phyloP scores from a whole-genome alignment of 1,140 invertebrate species.

The Zelostemma sp. region DNA sequence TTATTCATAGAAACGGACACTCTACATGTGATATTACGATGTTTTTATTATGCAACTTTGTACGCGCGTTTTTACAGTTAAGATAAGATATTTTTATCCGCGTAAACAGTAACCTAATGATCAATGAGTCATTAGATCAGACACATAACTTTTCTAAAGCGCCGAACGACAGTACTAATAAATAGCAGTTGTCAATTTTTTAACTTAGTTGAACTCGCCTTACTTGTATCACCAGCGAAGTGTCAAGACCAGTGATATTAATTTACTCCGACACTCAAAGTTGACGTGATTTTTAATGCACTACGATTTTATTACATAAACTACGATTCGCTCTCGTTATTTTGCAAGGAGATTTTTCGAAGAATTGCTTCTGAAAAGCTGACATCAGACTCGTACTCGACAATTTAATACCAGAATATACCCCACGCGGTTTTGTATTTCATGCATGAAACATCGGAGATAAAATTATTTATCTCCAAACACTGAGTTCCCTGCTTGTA shows the following conservation, averaged over 20 bases:
- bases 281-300: neutral
- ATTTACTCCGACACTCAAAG: neutral
- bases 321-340: no score
- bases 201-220: constrained; percentile 13
- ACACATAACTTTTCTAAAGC: constrained; percentile 46
- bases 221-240: neutral
- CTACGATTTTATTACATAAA: neutral
- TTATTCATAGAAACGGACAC: neutral
- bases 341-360: no score
- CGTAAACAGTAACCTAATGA: constrained; percentile 10
- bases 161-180: constrained; percentile 54
- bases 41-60: neutral
- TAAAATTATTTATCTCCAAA: no score
- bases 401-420: no score
- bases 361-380: no score
- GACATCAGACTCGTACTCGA: no score
- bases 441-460: no score
- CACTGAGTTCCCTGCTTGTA: no score
- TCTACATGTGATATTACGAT: neutral
- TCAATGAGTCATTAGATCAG: constrained; percentile 55
- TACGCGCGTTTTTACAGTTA: no score
- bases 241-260: neutral
- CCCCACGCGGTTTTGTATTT: no score
- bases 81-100: no score
- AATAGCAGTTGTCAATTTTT: constrained; percentile 52